A percentile compares a stretch with the other conserved stretches of the same genome.
Conservation (phyloP, 2,888 invertebrate genomes). For the Brachynemurus nebulosus region DNA sequence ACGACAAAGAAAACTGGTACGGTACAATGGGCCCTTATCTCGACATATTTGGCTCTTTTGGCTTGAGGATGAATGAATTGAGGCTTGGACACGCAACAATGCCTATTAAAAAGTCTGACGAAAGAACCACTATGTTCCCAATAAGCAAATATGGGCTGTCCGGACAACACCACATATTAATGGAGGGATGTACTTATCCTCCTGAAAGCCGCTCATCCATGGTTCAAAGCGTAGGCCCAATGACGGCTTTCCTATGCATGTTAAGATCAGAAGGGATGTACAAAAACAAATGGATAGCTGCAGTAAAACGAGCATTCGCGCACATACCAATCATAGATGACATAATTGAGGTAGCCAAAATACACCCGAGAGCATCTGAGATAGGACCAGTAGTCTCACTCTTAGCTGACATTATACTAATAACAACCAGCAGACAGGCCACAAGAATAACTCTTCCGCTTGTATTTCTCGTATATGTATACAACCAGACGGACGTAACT, state of each 20-base stretch:
- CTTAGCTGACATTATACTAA: no score
- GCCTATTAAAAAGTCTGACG: slow-evolving; percentile 13
- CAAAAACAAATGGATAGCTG: slow-evolving; percentile 17
- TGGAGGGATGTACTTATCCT: slow-evolving; percentile 17
- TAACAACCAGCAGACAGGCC: no score
- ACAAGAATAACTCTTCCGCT: no score
- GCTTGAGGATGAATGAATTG: no score
- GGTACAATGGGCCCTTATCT: no score
- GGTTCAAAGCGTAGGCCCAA: slow-evolving; percentile 18
- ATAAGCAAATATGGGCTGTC: slow-evolving; percentile 14
- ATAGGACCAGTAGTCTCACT: no score
- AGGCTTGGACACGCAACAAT: no score
- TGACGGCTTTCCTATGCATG: slow-evolving; percentile 16
- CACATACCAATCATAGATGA: slow-evolving; percentile 18
- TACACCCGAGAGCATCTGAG: slow-evolving; percentile 8
- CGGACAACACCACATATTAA: slow-evolving; percentile 15
- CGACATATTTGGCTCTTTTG: no score
- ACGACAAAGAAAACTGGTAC: no score
- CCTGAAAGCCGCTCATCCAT: slow-evolving; percentile 17
- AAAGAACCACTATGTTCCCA: slow-evolving; percentile 3
- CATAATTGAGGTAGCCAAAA: slow-evolving; percentile 13
- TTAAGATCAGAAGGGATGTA: slow-evolving; percentile 13
- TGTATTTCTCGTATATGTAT: no score
- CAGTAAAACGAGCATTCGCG: slow-evolving; percentile 17
- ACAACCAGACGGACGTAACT: no score